A percentile compares a stretch with the other conserved stretches of the same genome.
Conservation (phyloP, 2,113 vertebrate genomes). For the Trachemys scripta region DNA sequence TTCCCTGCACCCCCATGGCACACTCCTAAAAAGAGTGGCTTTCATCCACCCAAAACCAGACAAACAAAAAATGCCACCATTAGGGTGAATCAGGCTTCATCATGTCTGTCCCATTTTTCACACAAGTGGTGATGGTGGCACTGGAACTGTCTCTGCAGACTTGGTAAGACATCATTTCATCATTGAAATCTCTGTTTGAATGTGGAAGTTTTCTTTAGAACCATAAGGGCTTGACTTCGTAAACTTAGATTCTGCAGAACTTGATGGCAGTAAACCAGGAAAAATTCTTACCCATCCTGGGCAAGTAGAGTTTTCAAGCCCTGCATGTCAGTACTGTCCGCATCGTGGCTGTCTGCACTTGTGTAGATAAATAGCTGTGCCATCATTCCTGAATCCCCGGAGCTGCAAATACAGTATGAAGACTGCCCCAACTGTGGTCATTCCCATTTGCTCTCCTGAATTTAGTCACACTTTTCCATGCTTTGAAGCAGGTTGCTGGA, state of each 20-base stretch:
- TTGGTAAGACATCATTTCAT: not conserved
- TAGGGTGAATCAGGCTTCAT: not conserved
- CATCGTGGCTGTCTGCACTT: not conserved
- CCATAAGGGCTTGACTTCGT: not conserved
- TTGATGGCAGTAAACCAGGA: not conserved
- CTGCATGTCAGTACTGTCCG: not conserved
- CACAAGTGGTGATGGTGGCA: not conserved
- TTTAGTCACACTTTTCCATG: not conserved
- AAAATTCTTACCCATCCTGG: fast-evolving
- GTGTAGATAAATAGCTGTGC: not conserved
- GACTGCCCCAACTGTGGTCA: not conserved
- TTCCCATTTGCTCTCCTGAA: not conserved
- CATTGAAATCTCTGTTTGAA: not conserved
- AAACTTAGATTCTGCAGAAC: not conserved
- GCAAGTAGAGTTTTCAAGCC: not conserved
- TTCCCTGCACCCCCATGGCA: not conserved
- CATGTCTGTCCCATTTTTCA: not conserved
- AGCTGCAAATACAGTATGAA: not conserved
- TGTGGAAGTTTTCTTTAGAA: not conserved
- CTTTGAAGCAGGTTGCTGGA: not conserved
- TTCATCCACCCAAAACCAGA: not conserved
- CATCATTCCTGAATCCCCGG: not conserved
- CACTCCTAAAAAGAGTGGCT: not conserved
- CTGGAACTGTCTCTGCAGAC: not conserved
- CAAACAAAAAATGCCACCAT: not conserved